Percentiles rank a stretch among this genome's conserved stretches.
These are phyloP conservation scores for Rhingia campestris DNA, from an alignment of 2,888 invertebrate genomes.

Conservation along the genomic window DNA sequence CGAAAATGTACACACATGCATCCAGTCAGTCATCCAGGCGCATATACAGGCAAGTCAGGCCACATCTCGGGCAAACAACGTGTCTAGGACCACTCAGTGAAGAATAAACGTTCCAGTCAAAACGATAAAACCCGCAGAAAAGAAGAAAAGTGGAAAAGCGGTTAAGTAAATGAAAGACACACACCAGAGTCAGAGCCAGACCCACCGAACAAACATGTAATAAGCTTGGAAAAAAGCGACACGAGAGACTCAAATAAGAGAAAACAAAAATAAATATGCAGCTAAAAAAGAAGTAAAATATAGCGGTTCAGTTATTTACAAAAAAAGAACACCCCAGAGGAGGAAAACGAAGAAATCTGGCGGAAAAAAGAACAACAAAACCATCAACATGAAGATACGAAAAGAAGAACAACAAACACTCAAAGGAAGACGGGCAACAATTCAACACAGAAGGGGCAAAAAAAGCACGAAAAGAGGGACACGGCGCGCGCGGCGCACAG, in stretches of 20 bases:
- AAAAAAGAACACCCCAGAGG: slow-evolving; percentile 33
- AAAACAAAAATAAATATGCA: slow-evolving; percentile 73
- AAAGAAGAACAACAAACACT: slow-evolving; percentile 72
- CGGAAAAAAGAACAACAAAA: slow-evolving; percentile 7
- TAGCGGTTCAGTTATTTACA: slow-evolving; percentile 74
- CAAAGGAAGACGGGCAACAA: slow-evolving; percentile 61
- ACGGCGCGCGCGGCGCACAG: slow-evolving; percentile 7
- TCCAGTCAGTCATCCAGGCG: slow-evolving; percentile 41
- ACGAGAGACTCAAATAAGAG: slow-evolving; percentile 67
- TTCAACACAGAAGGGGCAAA: slow-evolving; percentile 48
- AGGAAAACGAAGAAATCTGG: no score
- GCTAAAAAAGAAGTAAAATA: slow-evolving; percentile 67
- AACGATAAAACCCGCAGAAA: slow-evolving; percentile 72
- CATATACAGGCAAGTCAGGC: slow-evolving; percentile 27
- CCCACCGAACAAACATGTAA: slow-evolving; percentile 74
- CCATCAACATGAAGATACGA: slow-evolving; percentile 66
- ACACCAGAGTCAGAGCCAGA: slow-evolving; percentile 45
- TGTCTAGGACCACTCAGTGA: slow-evolving; percentile 68
- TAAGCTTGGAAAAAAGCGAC: slow-evolving; percentile 70
- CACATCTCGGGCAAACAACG: slow-evolving; percentile 59
- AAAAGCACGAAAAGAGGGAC: slow-evolving; percentile 12
- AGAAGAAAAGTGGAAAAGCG: slow-evolving; percentile 75
- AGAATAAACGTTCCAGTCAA: slow-evolving; percentile 72
- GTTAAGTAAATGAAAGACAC: slow-evolving; percentile 76
- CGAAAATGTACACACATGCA: slow-evolving; percentile 35